Evolutionary conservation across 2,113 vertebrate genomes (phyloP), one percentile per base, ranked within the genome.

Genomic region (Gavialis gangeticus): DNA sequence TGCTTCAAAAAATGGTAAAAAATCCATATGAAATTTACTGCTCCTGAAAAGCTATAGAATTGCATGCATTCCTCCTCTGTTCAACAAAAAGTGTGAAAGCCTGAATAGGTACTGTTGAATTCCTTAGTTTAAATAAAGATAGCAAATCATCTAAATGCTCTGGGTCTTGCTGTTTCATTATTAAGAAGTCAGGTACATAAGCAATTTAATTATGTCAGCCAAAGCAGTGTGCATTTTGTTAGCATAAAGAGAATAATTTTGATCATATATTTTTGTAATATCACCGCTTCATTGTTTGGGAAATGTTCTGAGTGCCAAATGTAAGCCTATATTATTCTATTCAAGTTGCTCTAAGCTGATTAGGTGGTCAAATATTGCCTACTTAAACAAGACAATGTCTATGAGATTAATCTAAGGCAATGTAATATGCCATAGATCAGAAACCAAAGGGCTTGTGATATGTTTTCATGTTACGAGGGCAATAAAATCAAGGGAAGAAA

Each of bases 161-260:
- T 8, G 88, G 77, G 14, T 19, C 71, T 96, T 96, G 21, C 22
- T 85, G 95, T 89, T 94, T 94, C 37, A 80, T 93, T 94, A 94
- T 90, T 92, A 93, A 91, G 94, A 92, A 89, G 17, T 27, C 76
- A 96, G 81, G 89, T 71, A 83, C 22, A 34, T 10, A 30, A 28
- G 8, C 56, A 97, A 93, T 97, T 93, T 94, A 97, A 93, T 97
- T 94, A 87, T 71, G 16, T 90, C 77, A 93, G 57, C 75, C 80
- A 85, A 95, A 89, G 30, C 34, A 86, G n/a, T 57, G 14, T 91
- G 15, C 3, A 84, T 92, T 96, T 92, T 96, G 81, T 79, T 66
- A 77, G 62, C 30, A 86, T 69, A 85, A 95, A 92, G 19, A 64
- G 17, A 94, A 87, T 87, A 80, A 90, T 67, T 92, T 85, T 85